These are phyloP conservation scores for Cyanistes caeruleus DNA, from an alignment of 2,113 vertebrate species.

Conservation along the genomic window DNA sequence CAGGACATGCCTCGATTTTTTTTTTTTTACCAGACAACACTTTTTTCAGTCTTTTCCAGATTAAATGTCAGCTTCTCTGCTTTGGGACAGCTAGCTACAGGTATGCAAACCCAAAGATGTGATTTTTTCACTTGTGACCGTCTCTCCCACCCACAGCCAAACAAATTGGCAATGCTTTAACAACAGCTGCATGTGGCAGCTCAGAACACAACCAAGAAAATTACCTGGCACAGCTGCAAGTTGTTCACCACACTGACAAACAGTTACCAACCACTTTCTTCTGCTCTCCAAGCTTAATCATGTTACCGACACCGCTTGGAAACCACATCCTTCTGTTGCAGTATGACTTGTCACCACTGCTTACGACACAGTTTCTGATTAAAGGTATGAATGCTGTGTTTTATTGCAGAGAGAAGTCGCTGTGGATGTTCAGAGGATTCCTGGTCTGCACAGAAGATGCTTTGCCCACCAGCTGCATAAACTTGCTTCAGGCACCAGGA, in stretches of 20 bases:
- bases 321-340: slow-evolving; percentile 60
- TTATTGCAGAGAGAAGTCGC: accelerated
- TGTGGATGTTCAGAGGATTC: background rate
- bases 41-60: background rate
- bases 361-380: background rate
- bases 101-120: background rate
- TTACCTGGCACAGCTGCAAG: background rate
- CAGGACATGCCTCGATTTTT: background rate
- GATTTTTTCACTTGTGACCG: background rate
- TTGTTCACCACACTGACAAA: background rate
- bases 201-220: background rate
- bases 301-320: background rate
- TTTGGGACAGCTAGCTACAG: slow-evolving; percentile 8
- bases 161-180: background rate
- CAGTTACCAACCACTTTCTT: slow-evolving; percentile 53
- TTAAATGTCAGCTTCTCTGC: background rate
- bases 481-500: background rate
- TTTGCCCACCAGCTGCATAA: background rate
- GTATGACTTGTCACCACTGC: background rate
- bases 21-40: background rate
- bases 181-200: background rate
- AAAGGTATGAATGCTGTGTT: background rate
- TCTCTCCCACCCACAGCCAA: slow-evolving; percentile 6
- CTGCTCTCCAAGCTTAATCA: slow-evolving; percentile 35
- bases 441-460: background rate